Evolutionary conservation across 1,140 invertebrate genomes (phyloP).

Genomic region (Heliconius melpomene): DNA sequence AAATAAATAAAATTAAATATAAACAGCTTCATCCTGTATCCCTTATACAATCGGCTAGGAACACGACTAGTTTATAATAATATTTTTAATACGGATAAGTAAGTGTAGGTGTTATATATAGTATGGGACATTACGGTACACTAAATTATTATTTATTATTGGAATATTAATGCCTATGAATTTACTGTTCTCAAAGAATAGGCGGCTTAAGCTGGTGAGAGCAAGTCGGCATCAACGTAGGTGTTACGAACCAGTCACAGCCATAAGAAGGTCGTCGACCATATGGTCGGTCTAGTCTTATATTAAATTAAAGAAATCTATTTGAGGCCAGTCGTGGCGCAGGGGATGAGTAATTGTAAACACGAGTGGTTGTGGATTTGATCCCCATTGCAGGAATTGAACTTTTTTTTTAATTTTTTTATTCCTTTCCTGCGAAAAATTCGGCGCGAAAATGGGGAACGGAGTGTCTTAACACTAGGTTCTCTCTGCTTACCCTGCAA

Average conservation of each 20-base stretch:
- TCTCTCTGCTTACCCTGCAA: no score
- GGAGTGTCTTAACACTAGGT: no score
- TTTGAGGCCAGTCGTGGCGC: no score
- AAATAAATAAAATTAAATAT: neutral
- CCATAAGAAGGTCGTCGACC: constrained; percentile 53
- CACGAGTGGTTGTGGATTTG: no score
- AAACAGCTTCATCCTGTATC: no score
- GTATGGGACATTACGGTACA: neutral
- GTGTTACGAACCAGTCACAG: constrained; percentile 43
- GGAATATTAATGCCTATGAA: neutral
- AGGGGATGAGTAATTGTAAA: no score
- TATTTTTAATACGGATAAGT: neutral
- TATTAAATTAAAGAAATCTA: neutral
- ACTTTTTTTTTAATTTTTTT: no score
- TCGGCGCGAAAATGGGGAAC: no score
- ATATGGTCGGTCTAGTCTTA: constrained; percentile 46
- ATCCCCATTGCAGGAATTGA: no score
- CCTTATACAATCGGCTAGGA: no score
- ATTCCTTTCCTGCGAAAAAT: no score
- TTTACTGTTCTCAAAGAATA: neutral
- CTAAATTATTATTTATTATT: constrained; percentile 6
- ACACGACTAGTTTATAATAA: neutral
- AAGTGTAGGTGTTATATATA: neutral
- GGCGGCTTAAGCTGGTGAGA: constrained; percentile 27
- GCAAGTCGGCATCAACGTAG: constrained; percentile 35